Percentiles rank a stretch among this genome's conserved stretches.
Evolutionary conservation across 2,797 vertebrate genomes (phyloP).

Genomic region (Furcifer pardalis): DNA sequence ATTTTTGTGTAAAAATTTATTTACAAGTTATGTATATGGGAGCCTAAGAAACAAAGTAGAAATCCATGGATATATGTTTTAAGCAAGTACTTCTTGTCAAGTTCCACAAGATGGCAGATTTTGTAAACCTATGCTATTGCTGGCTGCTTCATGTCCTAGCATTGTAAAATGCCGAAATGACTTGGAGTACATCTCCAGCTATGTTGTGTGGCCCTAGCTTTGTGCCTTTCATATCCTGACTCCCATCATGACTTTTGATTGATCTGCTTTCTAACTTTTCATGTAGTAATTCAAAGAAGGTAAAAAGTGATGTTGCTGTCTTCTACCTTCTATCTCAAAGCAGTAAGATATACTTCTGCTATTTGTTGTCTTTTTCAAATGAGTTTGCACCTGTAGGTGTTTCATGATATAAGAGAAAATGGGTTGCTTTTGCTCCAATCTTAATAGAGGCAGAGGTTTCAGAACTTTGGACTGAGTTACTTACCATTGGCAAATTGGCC

Average conservation of each 20-base stretch:
- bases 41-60: too few relatives aligned
- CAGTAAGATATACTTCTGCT: neutral
- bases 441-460: neutral
- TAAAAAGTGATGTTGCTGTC: neutral
- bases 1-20: neutral
- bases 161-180: neutral
- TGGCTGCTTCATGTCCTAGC: neutral
- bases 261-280: neutral
- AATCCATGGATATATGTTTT: too few relatives aligned
- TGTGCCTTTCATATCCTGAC: neutral
- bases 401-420: neutral
- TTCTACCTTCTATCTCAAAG: neutral
- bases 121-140: neutral
- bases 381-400: neutral
- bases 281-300: neutral
- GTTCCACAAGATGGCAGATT: neutral
- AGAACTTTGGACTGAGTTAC: neutral
- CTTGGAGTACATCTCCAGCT: neutral
- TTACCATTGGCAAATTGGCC: neutral
- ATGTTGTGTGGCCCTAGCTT: neutral
- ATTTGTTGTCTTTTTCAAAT: neutral
- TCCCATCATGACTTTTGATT: neutral
- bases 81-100: too few relatives aligned
- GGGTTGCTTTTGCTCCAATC: neutral
- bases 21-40: neutral